These are phyloP conservation scores for Ginglymostoma cirratum DNA, from an alignment of 2,113 vertebrate species.

Conservation along the genomic window DNA sequence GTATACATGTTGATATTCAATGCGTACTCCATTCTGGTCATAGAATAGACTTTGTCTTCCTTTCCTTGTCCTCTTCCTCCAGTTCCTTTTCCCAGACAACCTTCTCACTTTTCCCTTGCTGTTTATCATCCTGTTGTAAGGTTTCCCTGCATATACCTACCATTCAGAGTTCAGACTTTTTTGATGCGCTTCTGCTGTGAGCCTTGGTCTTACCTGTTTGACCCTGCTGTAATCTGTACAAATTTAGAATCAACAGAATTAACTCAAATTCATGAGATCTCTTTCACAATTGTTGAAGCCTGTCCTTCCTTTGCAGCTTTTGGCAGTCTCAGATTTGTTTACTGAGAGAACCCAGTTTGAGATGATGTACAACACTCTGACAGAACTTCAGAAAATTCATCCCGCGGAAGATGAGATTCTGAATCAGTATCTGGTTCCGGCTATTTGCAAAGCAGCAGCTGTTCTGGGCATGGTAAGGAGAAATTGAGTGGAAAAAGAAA, in stretches of 20 bases:
- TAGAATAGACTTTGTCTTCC: neutral
- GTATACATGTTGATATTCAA: neutral
- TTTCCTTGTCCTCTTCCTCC: neutral
- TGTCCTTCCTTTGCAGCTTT: constrained; percentile 59
- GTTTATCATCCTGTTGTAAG: neutral
- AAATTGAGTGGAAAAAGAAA: neutral
- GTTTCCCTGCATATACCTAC: neutral
- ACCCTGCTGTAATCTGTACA: neutral
- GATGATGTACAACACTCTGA: constrained; percentile 89
- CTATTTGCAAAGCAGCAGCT: constrained; percentile 90
- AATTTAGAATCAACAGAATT: neutral
- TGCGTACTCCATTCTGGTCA: neutral
- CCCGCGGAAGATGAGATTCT: constrained; percentile 93
- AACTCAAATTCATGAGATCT: neutral
- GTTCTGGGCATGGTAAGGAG: constrained; percentile 90
- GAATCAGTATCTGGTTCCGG: constrained; percentile 87
- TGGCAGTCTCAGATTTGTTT: constrained; percentile 94
- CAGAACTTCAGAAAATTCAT: constrained; percentile 84
- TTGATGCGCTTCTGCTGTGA: neutral
- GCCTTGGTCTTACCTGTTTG: neutral
- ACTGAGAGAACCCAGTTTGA: constrained; percentile 96
- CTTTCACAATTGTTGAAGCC: neutral
- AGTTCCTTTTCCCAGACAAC: neutral
- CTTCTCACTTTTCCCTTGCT: neutral
- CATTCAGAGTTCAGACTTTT: neutral